Conservation (phyloP, 2,113 vertebrate genomes). For the Eublepharis macularius region DNA sequence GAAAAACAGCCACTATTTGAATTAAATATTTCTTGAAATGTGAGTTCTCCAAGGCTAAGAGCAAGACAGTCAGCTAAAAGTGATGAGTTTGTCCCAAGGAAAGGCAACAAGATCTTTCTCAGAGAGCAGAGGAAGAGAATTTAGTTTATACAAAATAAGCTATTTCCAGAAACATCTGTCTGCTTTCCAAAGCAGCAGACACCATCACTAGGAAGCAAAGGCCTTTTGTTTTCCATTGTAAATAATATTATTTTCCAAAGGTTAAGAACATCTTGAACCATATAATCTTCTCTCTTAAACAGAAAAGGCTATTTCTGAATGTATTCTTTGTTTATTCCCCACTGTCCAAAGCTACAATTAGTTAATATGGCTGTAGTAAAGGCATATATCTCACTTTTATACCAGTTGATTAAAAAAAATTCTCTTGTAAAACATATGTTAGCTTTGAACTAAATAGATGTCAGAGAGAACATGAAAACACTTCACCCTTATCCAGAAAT, state of each 20-base stretch:
- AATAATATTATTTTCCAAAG: not conserved
- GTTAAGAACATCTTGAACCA: slow-evolving; percentile 1
- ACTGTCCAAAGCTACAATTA: not conserved
- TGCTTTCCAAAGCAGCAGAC: not conserved
- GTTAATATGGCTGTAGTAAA: not conserved
- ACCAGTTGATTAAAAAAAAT: not conserved
- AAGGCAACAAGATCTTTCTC: not conserved
- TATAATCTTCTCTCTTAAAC: not conserved
- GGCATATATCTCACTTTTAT: not conserved
- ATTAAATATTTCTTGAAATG: not conserved
- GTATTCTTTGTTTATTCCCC: not conserved
- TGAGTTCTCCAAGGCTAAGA: not conserved
- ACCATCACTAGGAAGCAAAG: not conserved
- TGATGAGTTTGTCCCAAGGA: not conserved
- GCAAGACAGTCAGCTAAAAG: not conserved
- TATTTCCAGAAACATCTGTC: not conserved
- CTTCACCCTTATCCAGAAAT: not conserved
- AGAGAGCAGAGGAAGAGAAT: not conserved
- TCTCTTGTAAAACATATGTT: not conserved
- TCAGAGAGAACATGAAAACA: not conserved
- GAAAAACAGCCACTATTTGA: not conserved
- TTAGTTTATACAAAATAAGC: not conserved
- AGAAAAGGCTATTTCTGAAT: not conserved
- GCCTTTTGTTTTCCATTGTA: not conserved
- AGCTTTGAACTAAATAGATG: not conserved